phyloP scores from a whole-genome alignment of 2,888 invertebrate species.

The Diploptera punctata region DNA sequence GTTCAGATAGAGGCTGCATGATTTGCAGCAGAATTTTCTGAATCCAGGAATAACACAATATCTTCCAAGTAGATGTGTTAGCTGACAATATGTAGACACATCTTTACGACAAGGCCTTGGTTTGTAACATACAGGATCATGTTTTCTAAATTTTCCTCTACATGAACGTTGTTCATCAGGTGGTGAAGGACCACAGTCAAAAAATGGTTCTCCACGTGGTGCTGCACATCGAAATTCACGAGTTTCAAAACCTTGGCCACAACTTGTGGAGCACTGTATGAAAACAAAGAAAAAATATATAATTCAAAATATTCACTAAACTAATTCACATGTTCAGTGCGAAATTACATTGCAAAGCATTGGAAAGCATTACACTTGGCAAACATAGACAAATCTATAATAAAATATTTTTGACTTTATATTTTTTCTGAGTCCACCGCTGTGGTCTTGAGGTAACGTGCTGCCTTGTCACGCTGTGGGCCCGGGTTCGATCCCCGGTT shows the following conservation, averaged over 20 bases:
- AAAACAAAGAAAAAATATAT: too few relatives aligned
- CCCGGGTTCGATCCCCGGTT: too few relatives aligned
- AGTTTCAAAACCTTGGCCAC: conserved; percentile 64
- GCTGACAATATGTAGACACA: conserved; percentile 59
- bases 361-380: too few relatives aligned
- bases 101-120: conserved; percentile 51
- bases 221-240: conserved; percentile 63
- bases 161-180: conserved; percentile 62
- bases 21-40: conserved; percentile 62
- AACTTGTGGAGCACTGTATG: conserved; percentile 70
- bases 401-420: too few relatives aligned
- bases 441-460: too few relatives aligned
- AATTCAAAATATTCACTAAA: too few relatives aligned
- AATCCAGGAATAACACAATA: conserved; percentile 66
- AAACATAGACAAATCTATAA: too few relatives aligned
- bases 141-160: conserved; percentile 48
- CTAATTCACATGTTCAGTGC: too few relatives aligned
- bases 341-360: too few relatives aligned
- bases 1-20: conserved; percentile 9
- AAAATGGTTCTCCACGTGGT: conserved; percentile 55
- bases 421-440: too few relatives aligned
- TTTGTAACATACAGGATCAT: conserved; percentile 50
- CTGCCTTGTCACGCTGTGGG: too few relatives aligned
- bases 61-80: conserved; percentile 55
- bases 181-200: conserved; percentile 62